Base-by-base conservation (phyloP, 2,797 vertebrate genomes). In the Argya squamiceps region DNA sequence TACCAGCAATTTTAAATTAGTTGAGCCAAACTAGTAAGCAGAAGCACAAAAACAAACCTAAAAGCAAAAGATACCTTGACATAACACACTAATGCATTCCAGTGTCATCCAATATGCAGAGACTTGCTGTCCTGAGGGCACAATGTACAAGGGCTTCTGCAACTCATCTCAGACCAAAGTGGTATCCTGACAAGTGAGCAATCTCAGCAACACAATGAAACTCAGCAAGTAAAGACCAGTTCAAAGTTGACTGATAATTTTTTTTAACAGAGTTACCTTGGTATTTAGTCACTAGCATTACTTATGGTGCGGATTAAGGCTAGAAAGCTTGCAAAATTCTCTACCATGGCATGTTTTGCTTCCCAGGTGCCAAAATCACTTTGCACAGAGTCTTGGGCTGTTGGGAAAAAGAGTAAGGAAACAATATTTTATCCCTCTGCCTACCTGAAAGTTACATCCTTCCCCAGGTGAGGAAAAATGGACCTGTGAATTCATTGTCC, bases 151-250 rank as follows among this genome's bases (percentile, higher is more conserved):
- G 80, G 36, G 92, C 78, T 95, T 65, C 88, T 94, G 93, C 95
- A 94, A 93, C 83, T 96, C 92, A 88, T 97, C 94, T 88, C 83
- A 80, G 56, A 75, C 85, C 92, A 60, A 67, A 82, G 84, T 64
- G 82, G 87, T 59, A 96, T 65, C 82, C 82, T 96, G 96, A 97
- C 96, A 97, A 90, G 92, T 46, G 53, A 91, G 70, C 94, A 92
- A 96, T 96, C 93, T 92, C 91, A 36, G 71, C 55, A 67, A 88
- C 46, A 97, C 83, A 97, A 88, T 93, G 92, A 93, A 96, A 91
- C 82, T 96, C 91, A 97, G 67, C 96, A 97, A 97, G 96, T 93
- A 89, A 96, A 96, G 89, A 97, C 96, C 92, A 97, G 96, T 97
- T 97, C 92, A 97, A 97, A 97, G 96, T 84, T 24, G 21, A 47